Base-by-base conservation (phyloP, 2,888 invertebrate species). In the Sclerodermus sp. region DNA sequence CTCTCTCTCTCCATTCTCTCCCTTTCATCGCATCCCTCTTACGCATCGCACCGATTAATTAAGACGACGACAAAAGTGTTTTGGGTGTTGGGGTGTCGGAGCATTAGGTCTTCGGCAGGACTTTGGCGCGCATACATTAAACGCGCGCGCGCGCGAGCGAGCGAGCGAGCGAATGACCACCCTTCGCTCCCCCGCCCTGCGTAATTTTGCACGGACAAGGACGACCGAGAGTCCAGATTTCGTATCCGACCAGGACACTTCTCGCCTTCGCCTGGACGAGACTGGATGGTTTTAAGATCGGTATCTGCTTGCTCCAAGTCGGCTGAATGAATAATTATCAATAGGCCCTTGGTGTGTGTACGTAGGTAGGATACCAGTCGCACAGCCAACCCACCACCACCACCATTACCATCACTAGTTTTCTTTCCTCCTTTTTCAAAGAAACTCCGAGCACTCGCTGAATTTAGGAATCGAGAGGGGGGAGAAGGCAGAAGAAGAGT, bases 51-150 rank as follows among this genome's bases (percentile, higher is more conserved):
- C 8, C 30, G 30, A 30, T 6, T n/a, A 10, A 30, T 30, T 30
- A 30, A 30, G 30, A 30, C 6, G 30, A 30, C 30, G 10, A n/a
- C n/a, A n/a, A n/a, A n/a, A n/a, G n/a, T n/a, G n/a, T n/a, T n/a
- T n/a, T n/a, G n/a, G n/a, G 23, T 23, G 23, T 3, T 8, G 8
- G 23, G 3, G 23, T 69, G 66, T 70, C 64, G 69, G 73, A 70
- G 71, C 73, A 74, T 74, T 74, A 74, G 73, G 73, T 71, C 68
- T n/a, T 67, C 58, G 56, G 55, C 63, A 57, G 60, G 60, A 53
- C 60, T 58, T 51, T 58, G 60, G 42, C 60, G 58, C 23, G 62
- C 63, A 63, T 60, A 63, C 57, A 65, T 64, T 63, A 34, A 4
- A 34, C 12, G 3, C 34, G 10, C 34, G 6, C 34, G 6, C n/a